phyloP scores from a whole-genome alignment of 2,797 vertebrate genomes.

The Enteromius trimaculatus region DNA sequence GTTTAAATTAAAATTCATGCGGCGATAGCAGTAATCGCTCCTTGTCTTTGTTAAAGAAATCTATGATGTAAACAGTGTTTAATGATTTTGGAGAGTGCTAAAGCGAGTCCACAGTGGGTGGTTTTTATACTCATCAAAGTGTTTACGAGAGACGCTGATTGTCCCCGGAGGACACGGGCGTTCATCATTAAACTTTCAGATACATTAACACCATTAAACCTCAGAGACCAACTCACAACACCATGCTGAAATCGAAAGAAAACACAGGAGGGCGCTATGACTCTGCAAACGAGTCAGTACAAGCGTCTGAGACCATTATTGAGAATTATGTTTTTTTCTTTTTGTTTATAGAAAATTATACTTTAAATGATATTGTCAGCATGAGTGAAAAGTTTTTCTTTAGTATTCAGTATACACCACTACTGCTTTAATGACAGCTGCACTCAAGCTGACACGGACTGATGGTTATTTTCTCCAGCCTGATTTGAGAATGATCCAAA shows the following conservation, averaged over 20 bases:
- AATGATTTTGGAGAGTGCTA: slow-evolving; percentile 19
- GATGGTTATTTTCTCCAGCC: background rate
- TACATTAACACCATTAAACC: slow-evolving; percentile 21
- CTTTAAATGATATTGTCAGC: background rate
- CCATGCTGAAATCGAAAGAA: background rate
- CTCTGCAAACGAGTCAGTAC: background rate
- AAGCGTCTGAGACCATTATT: background rate
- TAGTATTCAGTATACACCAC: background rate
- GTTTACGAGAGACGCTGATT: slow-evolving; percentile 9
- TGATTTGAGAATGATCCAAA: slow-evolving; percentile 21
- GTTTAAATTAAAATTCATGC: slow-evolving; percentile 11
- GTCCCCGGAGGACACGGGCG: background rate
- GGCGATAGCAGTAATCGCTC: background rate
- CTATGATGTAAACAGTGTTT: slow-evolving; percentile 31
- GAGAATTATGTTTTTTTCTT: background rate
- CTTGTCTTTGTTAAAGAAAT: slow-evolving; percentile 18
- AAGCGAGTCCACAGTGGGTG: slow-evolving; percentile 3
- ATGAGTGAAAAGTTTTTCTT: background rate
- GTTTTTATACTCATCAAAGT: slow-evolving; percentile 25
- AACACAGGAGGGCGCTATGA: slow-evolving; percentile 55
- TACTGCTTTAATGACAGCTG: slow-evolving; percentile 6
- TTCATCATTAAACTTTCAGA: slow-evolving; percentile 15
- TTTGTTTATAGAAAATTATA: background rate
- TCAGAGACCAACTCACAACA: slow-evolving; percentile 1
- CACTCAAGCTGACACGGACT: background rate